A percentile compares a stretch with the other conserved stretches of the same genome.
These are phyloP conservation scores for Orchesellides sinensis DNA, from an alignment of 2,888 invertebrate genomes.

Conservation along the genomic window DNA sequence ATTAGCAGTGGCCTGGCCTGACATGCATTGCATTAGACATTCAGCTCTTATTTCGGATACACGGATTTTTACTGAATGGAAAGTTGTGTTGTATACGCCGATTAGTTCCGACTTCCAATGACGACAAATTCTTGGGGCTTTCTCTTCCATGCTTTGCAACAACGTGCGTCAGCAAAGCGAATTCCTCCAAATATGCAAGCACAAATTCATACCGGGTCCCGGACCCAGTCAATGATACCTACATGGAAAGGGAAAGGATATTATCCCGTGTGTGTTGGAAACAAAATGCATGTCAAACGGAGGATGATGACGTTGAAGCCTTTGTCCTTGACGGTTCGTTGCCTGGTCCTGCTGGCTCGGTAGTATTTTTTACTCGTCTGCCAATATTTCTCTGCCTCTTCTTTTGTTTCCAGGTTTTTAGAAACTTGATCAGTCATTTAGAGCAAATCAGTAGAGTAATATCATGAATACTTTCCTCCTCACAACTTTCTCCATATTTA, in stretches of 20 bases:
- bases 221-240: slow-evolving; percentile 46
- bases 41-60: too few relatives aligned
- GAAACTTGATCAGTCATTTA: not conserved
- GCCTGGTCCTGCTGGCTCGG: slow-evolving; percentile 35
- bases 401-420: not conserved
- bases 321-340: slow-evolving; percentile 66
- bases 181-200: too few relatives aligned
- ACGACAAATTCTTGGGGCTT: too few relatives aligned
- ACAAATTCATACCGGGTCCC: slow-evolving; percentile 42
- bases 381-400: not conserved
- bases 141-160: too few relatives aligned
- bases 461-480: not conserved
- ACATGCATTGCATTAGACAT: too few relatives aligned
- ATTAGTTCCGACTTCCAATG: too few relatives aligned
- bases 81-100: too few relatives aligned
- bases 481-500: not conserved
- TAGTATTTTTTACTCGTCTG: slow-evolving; percentile 2
- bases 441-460: not conserved
- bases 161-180: too few relatives aligned
- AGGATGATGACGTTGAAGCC: slow-evolving; percentile 61
- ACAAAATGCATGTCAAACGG: slow-evolving; percentile 27
- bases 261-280: slow-evolving; percentile 21
- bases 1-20: too few relatives aligned
- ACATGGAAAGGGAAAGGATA: slow-evolving; percentile 47
- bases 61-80: too few relatives aligned